Conservation (phyloP, 2,113 vertebrate genomes). For the Paralichthys olivaceus region DNA sequence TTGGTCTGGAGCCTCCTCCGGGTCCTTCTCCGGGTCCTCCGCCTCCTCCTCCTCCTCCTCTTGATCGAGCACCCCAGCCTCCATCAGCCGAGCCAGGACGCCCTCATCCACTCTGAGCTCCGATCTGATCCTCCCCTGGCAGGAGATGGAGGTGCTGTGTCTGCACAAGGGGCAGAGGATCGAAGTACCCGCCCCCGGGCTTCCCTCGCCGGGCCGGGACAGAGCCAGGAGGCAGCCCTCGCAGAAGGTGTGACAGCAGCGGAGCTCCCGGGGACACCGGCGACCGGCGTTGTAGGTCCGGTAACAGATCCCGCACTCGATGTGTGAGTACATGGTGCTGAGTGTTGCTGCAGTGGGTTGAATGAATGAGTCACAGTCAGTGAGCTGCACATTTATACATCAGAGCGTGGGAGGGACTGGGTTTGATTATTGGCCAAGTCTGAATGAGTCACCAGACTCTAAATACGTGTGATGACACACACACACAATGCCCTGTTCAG, state of each 20-base stretch:
- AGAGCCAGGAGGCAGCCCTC: slow-evolving; percentile 76
- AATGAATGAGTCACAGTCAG: background rate
- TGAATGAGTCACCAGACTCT: slow-evolving; percentile 20
- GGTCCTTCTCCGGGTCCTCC: slow-evolving; percentile 18
- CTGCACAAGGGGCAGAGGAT: slow-evolving; percentile 81
- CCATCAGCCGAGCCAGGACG: slow-evolving; percentile 59
- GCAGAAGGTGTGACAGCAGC: slow-evolving; percentile 81
- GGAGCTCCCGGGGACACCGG: slow-evolving; percentile 78
- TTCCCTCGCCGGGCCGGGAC: background rate
- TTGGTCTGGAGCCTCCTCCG: slow-evolving; percentile 15
- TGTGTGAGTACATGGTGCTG: slow-evolving; percentile 67
- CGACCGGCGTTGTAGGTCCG: slow-evolving; percentile 65
- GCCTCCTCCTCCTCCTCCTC: slow-evolving; percentile 49
- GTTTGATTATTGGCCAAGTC: background rate
- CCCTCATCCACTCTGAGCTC: slow-evolving; percentile 71
- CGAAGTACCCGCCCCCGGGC: background rate
- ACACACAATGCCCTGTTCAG: background rate
- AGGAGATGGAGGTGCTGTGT: slow-evolving; percentile 55
- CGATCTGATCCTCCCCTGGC: slow-evolving; percentile 24
- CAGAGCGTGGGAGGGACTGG: slow-evolving; percentile 1
- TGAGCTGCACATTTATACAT: slow-evolving; percentile 14
- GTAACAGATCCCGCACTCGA: slow-evolving; percentile 83
- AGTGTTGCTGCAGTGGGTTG: background rate
- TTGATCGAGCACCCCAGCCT: slow-evolving; percentile 34
- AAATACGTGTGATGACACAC: background rate